Evolutionary conservation across 2,888 invertebrate genomes (phyloP).

Genomic region (Dichetophora obliterata): DNA sequence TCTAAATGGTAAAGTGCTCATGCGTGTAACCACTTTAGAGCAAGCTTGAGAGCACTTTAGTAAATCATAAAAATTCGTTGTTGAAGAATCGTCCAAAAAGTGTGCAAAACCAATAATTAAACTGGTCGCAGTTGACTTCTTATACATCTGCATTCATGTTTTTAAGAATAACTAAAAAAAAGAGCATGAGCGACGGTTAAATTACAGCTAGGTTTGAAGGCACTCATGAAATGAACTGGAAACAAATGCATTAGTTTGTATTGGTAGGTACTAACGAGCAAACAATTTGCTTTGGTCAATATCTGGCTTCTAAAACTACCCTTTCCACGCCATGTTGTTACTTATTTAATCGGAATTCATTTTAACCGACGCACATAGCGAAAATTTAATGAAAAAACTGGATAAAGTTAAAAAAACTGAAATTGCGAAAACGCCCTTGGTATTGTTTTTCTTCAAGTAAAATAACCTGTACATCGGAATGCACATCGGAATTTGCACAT

Average conservation of each 20-base stretch:
- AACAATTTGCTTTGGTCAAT: not conserved
- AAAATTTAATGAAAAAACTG: too few species aligned
- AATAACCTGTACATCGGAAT: too few species aligned
- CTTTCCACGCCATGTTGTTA: too few species aligned
- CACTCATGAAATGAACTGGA: slow-evolving; percentile 3
- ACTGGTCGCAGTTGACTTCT: slow-evolving; percentile 11
- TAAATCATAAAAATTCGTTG: too few species aligned
- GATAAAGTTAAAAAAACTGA: too few species aligned
- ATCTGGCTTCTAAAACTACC: not conserved
- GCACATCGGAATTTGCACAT: too few species aligned
- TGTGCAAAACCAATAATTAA: not conserved
- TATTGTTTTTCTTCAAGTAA: too few species aligned
- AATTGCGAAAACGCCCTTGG: too few species aligned
- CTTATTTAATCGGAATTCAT: too few species aligned
- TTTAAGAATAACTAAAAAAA: not conserved
- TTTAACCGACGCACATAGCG: too few species aligned
- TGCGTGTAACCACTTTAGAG: not conserved
- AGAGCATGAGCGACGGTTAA: slow-evolving; percentile 5
- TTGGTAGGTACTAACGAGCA: not conserved
- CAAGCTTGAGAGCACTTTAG: not conserved
- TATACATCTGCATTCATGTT: not conserved
- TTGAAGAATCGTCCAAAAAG: not conserved
- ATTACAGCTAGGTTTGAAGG: not conserved
- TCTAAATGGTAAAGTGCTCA: not conserved
- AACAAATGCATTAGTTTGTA: not conserved